A percentile compares a stretch with the other conserved stretches of the same genome.
These are phyloP conservation scores for Pemphredon lugubris DNA, from an alignment of 2,888 invertebrate species.

Conservation along the genomic window DNA sequence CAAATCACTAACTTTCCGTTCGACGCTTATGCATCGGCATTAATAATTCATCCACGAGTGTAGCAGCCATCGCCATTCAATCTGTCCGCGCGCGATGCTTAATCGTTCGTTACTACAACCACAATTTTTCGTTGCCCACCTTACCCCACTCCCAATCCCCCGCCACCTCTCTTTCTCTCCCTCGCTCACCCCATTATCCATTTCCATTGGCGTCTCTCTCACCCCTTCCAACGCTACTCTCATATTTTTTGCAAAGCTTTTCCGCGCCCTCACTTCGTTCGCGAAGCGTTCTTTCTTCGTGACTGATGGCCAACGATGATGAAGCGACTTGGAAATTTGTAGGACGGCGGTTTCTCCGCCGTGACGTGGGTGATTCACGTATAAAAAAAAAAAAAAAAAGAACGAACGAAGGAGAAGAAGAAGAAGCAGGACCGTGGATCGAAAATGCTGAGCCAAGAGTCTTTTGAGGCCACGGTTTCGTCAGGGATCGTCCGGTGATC, in stretches of 20 bases:
- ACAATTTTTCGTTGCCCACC: not conserved
- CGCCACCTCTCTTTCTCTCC: slow-evolving; percentile 10
- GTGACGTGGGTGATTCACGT: slow-evolving; percentile 36
- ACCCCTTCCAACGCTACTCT: slow-evolving; percentile 1
- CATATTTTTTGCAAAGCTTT: slow-evolving; percentile 46
- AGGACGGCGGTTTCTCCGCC: slow-evolving; percentile 41
- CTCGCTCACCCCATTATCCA: slow-evolving; percentile 3
- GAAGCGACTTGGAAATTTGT: slow-evolving; percentile 68
- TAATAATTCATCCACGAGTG: slow-evolving; percentile 31
- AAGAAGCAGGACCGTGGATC: slow-evolving; percentile 27
- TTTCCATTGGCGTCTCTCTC: slow-evolving; percentile 16
- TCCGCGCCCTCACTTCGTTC: slow-evolving; percentile 20
- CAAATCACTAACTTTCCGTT: not conserved
- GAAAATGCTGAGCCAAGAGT: slow-evolving; percentile 34
- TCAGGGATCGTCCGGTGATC: slow-evolving; percentile 15
- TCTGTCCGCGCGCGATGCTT: slow-evolving; percentile 5
- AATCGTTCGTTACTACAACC: slow-evolving; percentile 21
- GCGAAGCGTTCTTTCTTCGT: slow-evolving; percentile 53
- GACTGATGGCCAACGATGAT: slow-evolving; percentile 65
- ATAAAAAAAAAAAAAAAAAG: slow-evolving; percentile 7
- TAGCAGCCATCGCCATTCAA: slow-evolving; percentile 9
- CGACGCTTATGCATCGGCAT: slow-evolving; percentile 3
- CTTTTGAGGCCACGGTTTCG: slow-evolving; percentile 31
- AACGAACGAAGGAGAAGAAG: not conserved
- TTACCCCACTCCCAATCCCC: not conserved